Percentiles rank a stretch among this genome's conserved stretches.
Evolutionary conservation across 1,140 invertebrate species (phyloP).

Genomic region (Cyrtorhinus lividipennis): DNA sequence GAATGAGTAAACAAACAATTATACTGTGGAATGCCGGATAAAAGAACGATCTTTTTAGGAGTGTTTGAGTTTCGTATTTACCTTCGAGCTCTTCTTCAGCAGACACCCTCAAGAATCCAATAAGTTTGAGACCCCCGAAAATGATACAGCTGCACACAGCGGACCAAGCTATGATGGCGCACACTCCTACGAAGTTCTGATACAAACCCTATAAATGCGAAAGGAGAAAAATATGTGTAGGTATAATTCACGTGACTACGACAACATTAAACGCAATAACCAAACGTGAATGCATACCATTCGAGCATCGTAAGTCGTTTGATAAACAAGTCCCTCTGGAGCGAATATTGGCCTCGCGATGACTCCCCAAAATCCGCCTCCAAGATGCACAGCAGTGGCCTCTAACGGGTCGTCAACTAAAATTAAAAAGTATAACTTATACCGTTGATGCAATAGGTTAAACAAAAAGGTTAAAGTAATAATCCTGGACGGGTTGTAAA

Average conservation of each 20-base stretch:
- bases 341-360: slow-evolving; percentile 32
- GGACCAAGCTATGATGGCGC: slow-evolving; percentile 36
- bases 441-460: too few relatives aligned
- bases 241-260: not conserved
- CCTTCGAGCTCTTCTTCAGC: slow-evolving; percentile 36
- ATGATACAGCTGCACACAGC: slow-evolving; percentile 30
- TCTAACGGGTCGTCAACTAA: slow-evolving; percentile 43
- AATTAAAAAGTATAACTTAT: too few relatives aligned
- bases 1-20: too few relatives aligned
- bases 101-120: slow-evolving; percentile 32
- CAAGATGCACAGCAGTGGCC: slow-evolving; percentile 40
- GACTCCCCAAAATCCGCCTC: slow-evolving; percentile 40
- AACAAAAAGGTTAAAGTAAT: too few relatives aligned
- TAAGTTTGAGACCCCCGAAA: slow-evolving; percentile 33
- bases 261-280: too few relatives aligned
- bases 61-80: too few relatives aligned
- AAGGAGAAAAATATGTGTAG: not conserved
- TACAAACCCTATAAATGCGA: not conserved
- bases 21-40: too few relatives aligned
- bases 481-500: too few relatives aligned
- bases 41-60: too few relatives aligned
- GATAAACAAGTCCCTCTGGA: slow-evolving; percentile 28
- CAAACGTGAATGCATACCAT: too few relatives aligned
- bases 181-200: slow-evolving; percentile 32
- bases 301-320: slow-evolving; percentile 4